These are phyloP conservation scores for Aporophyla nigra DNA, from an alignment of 2,888 invertebrate genomes.

Conservation along the genomic window DNA sequence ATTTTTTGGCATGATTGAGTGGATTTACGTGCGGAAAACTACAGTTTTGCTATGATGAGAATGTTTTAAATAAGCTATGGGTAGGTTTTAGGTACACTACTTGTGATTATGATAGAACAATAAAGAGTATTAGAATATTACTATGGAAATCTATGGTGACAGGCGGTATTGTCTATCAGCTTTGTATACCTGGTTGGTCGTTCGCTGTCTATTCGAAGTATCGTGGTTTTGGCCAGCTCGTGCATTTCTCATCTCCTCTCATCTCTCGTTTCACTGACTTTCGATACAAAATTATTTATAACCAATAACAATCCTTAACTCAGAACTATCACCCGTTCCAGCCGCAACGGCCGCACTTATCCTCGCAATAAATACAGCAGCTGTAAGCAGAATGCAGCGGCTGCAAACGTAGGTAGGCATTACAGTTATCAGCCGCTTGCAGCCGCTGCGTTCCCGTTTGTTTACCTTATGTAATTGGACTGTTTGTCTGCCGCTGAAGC, in stretches of 20 bases:
- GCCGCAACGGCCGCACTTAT: slow-evolving; percentile 10
- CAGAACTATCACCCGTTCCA: slow-evolving; percentile 2
- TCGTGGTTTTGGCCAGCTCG: neutral
- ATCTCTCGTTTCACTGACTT: neutral
- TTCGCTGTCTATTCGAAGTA: neutral
- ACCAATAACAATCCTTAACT: neutral
- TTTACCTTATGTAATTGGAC: slow-evolving; percentile 56
- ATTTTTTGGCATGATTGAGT: slow-evolving; percentile 41
- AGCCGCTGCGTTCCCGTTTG: slow-evolving; percentile 46
- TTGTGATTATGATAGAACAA: too few relatives aligned
- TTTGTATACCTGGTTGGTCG: neutral
- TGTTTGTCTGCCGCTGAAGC: slow-evolving; percentile 47
- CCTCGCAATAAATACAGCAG: slow-evolving; percentile 50
- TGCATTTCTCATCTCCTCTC: neutral
- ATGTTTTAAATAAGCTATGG: neutral
- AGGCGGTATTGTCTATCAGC: neutral
- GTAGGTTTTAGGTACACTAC: neutral
- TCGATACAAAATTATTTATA: neutral
- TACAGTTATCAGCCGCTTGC: slow-evolving; percentile 56
- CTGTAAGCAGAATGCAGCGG: slow-evolving; percentile 23
- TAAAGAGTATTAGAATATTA: too few relatives aligned
- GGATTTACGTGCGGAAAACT: slow-evolving; percentile 22
- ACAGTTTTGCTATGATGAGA: slow-evolving; percentile 23
- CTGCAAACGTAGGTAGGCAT: slow-evolving; percentile 50
- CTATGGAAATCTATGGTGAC: neutral